Evolutionary conservation across 2,113 vertebrate genomes (phyloP).

Genomic region (Tetrao urogallus): DNA sequence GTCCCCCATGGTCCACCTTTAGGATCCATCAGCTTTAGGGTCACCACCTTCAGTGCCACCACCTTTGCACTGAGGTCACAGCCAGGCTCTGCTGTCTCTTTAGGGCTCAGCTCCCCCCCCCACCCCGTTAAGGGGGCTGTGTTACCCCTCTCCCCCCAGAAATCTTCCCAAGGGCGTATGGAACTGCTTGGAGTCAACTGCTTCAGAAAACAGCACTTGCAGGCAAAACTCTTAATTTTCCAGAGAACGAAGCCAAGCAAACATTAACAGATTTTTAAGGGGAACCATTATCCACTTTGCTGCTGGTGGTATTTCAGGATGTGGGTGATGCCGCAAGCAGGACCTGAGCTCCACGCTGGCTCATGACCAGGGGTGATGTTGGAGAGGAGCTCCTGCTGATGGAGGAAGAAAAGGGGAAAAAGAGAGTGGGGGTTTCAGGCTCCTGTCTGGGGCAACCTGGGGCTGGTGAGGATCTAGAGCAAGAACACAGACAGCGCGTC

Average conservation of each 20-base stretch:
- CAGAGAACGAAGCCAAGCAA: background rate
- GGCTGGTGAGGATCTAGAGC: background rate
- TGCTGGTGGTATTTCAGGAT: background rate
- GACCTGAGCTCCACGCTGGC: background rate
- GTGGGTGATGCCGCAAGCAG: background rate
- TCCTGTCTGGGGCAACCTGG: background rate
- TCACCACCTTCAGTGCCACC: background rate
- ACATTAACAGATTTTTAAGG: constrained; percentile 11
- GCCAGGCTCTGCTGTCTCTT: background rate
- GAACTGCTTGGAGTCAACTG: background rate
- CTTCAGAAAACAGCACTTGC: background rate
- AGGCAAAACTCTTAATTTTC: constrained; percentile 6
- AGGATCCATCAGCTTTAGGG: background rate
- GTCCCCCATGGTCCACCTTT: background rate
- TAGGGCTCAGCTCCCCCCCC: background rate
- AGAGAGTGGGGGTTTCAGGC: background rate
- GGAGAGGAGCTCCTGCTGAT: no score
- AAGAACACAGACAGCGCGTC: background rate
- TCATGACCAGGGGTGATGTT: background rate
- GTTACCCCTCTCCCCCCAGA: background rate
- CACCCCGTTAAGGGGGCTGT: accelerated
- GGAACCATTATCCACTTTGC: background rate
- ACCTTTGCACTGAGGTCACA: background rate
- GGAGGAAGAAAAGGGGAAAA: background rate
- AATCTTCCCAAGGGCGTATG: background rate